Evolutionary conservation across 2,888 invertebrate genomes (phyloP).

Genomic region (Agonopterix alstromeriana): DNA sequence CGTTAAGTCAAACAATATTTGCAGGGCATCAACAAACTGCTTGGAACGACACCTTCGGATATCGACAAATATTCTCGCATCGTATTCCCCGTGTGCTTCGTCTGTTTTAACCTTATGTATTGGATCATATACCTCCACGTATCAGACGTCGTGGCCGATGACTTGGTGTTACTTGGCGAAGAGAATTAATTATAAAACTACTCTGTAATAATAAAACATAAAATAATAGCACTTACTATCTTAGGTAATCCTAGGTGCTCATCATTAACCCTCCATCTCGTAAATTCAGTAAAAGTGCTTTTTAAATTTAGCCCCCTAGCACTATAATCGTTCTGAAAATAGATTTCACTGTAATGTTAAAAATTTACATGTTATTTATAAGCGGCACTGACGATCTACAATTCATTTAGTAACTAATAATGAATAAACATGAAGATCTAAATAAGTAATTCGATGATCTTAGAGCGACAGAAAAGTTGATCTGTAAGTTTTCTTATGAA

Average conservation of each 20-base stretch:
- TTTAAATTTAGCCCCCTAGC: constrained; percentile 17
- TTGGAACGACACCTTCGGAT: constrained; percentile 96
- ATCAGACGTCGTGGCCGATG: constrained; percentile 95
- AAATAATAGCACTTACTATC: background rate
- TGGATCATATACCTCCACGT: constrained; percentile 98
- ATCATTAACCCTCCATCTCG: constrained; percentile 20
- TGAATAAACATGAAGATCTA: background rate
- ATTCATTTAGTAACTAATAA: constrained; percentile 19
- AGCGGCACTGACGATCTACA: constrained; percentile 22
- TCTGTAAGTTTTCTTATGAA: background rate
- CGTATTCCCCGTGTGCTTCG: constrained; percentile 98
- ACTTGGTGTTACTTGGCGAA: constrained; percentile 86
- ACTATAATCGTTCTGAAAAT: constrained; percentile 13
- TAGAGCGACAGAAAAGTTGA: background rate
- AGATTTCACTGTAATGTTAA: constrained; percentile 13
- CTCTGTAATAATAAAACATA: background rate
- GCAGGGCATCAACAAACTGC: constrained; percentile 91
- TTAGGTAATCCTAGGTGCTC: constrained; percentile 16
- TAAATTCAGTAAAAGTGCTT: constrained; percentile 16
- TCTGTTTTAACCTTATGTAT: constrained; percentile 98
- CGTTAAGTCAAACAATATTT: constrained; percentile 35
- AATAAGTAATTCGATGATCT: background rate
- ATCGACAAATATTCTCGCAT: constrained; percentile 99
- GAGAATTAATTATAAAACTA: constrained; percentile 35
- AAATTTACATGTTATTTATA: constrained; percentile 16